Conservation (phyloP, 1,140 invertebrate species). For the Glossosoma conforme region DNA sequence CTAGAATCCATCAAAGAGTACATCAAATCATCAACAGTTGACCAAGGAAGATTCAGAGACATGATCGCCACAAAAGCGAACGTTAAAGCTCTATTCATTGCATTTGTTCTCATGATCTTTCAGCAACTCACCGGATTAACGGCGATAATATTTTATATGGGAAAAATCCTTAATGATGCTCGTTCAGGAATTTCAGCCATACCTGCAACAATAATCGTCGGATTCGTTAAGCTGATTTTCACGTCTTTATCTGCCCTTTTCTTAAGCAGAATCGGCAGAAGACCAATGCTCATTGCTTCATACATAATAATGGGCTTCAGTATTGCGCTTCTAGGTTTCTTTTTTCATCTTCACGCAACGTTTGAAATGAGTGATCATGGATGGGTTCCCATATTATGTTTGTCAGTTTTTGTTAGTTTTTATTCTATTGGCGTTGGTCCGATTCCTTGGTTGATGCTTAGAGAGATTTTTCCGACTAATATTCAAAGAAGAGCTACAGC, state of each 20-base stretch:
- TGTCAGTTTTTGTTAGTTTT: slow-evolving; percentile 42
- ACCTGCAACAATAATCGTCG: slow-evolving; percentile 59
- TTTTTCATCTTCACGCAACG: slow-evolving; percentile 53
- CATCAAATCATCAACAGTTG: slow-evolving; percentile 39
- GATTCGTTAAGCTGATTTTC: slow-evolving; percentile 63
- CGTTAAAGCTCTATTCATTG: slow-evolving; percentile 49
- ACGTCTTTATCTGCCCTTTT: slow-evolving; percentile 64
- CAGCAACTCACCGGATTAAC: slow-evolving; percentile 80
- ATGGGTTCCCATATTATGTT: slow-evolving; percentile 42
- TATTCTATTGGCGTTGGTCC: slow-evolving; percentile 53
- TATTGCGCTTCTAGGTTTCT: slow-evolving; percentile 55
- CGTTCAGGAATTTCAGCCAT: slow-evolving; percentile 46
- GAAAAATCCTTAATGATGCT: slow-evolving; percentile 60
- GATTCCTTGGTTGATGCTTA: slow-evolving; percentile 63
- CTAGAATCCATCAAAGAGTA: slow-evolving; percentile 54
- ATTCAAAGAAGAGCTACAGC: slow-evolving; percentile 60
- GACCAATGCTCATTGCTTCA: slow-evolving; percentile 64
- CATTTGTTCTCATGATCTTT: slow-evolving; percentile 68
- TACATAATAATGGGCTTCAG: slow-evolving; percentile 56
- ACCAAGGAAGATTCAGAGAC: slow-evolving; percentile 43
- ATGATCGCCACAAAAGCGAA: slow-evolving; percentile 46
- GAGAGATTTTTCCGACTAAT: slow-evolving; percentile 60
- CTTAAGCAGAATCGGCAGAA: slow-evolving; percentile 67
- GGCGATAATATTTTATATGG: slow-evolving; percentile 71
- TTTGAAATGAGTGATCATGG: slow-evolving; percentile 39